Evolutionary conservation across 2,797 vertebrate genomes (phyloP), one percentile per base, ranked within the genome.

Genomic region (Antrozous pallidus): DNA sequence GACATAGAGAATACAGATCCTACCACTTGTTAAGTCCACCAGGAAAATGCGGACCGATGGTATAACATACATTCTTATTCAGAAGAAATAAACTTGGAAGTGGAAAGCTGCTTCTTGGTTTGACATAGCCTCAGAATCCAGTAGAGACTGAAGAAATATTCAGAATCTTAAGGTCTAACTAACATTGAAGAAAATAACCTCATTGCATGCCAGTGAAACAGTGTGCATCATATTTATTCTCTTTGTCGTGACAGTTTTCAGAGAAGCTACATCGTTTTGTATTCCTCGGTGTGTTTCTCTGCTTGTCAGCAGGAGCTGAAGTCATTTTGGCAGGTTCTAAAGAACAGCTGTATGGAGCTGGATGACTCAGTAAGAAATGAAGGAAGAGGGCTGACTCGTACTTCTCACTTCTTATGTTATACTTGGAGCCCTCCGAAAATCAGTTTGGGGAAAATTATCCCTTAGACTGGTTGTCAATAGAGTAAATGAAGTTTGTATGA

Each of bases 271-370:
- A 22, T 47, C 8, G 71, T 90, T 94, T 36, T 78, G 22, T 93
- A 31, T 51, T 92, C 33, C 42, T 84, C 88, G 42, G n/a, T 82
- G 69, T 31, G 63, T 63, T 90, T 31, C 63, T 89, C 56, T 70
- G 89, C 28, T 95, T 69, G 69, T 82, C 36, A 63, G 63, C 12
- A 56, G 80, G 58, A 93, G 69, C 77, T 94, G 36, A 85, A 84
- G 40, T 94, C 77, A 88, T 94, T 93, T 89, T 96, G 91, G 63
- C 63, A 85, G 45, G 69, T 80, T 78, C 49, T 82, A 24, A 94
- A 69, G 28, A 92, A 94, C 80, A 94, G 88, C 89, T 96, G 61
- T 78, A 56, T 6, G 70, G 82, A 77, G 49, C n/a, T 36, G 22
- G 8, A 70, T 95, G 79, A 88, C 40, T 94, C 79, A 89, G 54